Base-by-base conservation (phyloP, 23 tunicate genomes). In the Aplidium turbinatum region DNA sequence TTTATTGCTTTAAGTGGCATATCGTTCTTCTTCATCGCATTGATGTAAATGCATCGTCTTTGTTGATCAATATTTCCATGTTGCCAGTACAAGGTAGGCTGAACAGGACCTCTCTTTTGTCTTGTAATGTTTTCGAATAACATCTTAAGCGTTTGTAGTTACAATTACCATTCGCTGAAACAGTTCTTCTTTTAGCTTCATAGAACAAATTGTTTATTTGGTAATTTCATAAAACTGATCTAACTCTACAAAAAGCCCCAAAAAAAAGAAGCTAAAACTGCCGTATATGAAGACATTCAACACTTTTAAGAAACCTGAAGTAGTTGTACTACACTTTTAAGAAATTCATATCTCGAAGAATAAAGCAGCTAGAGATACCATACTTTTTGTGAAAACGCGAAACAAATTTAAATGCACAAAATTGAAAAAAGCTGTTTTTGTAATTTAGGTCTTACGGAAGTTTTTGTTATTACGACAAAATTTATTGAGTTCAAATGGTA, bases 241-340 rank as follows among this genome's bases (percentile, higher is more conserved):
- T 9, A 42, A 42, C 50, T 42, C 50, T 42, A 42, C 16, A 42
- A 42, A 42, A 16, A 42, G 50, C 50, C n/a, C n/a, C n/a, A 42
- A 42, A 42, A 9, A 42, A 42, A 42, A 42, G 16, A 42, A 9
- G 13, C 16, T 16, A 42, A 42, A 42, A 42, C 50, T 42, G 50
- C 16, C 50, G 50, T 42, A 42, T 42, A 42, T 42, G 50, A 16
- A 16, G 50, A 42, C 16, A 42, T 42, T 9, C 50, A 42, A 42
- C 50, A 42, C 50, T 42, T 42, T 42, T 42, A 42, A 42, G 50
- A 42, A 42, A 42, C 50, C 11, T 42, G 50, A 42, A 42, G 16
- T 42, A 16, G 50, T 42, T 42, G 50, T 42, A 42, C 50, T 42
- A 42, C 50, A 42, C 50, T 42, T 42, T 42, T 42, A 42, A 42